Percentiles rank a stretch among this genome's conserved stretches.
Evolutionary conservation across 2,113 vertebrate genomes (phyloP).

Genomic region (human (Homo sapiens)): DNA sequence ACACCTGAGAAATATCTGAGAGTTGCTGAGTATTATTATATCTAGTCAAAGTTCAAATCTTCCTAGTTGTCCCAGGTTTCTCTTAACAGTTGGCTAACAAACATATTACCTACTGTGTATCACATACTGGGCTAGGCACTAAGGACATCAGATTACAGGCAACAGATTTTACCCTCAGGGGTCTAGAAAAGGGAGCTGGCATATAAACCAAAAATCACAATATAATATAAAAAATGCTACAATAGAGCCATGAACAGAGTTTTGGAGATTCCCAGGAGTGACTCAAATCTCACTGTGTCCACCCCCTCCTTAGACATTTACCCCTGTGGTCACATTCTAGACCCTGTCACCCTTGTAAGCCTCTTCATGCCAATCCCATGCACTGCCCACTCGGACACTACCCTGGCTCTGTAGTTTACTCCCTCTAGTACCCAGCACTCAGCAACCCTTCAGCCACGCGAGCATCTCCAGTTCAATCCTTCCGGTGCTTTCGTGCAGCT

Average conservation of each 20-base stretch:
- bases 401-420: not conserved
- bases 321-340: not conserved
- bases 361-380: no score
- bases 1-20: not conserved
- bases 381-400: fast-evolving
- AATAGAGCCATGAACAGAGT: not conserved
- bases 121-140: not conserved
- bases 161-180: not conserved
- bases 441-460: not conserved
- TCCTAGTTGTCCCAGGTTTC: not conserved
- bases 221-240: not conserved
- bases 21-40: not conserved
- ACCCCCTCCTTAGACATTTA: not conserved
- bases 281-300: not conserved
- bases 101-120: not conserved
- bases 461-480: not conserved
- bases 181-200: not conserved
- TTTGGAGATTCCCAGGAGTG: not conserved
- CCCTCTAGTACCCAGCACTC: not conserved
- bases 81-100: not conserved
- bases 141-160: not conserved
- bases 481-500: not conserved
- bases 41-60: constrained; percentile 6
- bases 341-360: not conserved
- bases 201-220: not conserved